phyloP scores from a whole-genome alignment of 2,797 vertebrate genomes.

The Lophotriccus pileatus region DNA sequence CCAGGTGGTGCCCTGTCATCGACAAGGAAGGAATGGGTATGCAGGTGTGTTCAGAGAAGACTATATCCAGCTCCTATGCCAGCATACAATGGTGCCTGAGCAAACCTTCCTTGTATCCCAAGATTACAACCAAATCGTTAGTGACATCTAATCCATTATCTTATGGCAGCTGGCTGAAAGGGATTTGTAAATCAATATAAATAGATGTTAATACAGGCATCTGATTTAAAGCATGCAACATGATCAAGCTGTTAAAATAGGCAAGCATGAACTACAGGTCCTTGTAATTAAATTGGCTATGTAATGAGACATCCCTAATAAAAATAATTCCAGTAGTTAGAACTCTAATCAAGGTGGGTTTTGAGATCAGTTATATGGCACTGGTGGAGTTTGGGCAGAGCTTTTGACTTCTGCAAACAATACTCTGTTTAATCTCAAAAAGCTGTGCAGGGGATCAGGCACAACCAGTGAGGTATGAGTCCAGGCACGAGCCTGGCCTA shows the following conservation, averaged over 20 bases:
- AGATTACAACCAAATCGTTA: background rate
- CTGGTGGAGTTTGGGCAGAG: background rate
- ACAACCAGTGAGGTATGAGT: rapidly evolving
- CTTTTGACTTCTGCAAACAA: background rate
- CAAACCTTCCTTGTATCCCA: background rate
- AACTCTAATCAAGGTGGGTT: background rate
- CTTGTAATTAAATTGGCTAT: background rate
- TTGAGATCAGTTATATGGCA: background rate
- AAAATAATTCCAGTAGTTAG: background rate
- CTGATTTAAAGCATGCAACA: background rate
- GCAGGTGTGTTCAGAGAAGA: background rate
- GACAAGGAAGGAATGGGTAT: background rate
- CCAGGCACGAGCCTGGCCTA: background rate
- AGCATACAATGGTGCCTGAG: background rate
- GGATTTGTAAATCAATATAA: background rate
- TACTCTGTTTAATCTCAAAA: background rate
- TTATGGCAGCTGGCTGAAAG: background rate
- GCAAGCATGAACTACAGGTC: background rate
- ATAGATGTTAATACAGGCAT: background rate
- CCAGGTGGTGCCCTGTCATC: background rate
- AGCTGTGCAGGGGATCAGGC: background rate
- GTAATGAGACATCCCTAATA: background rate
- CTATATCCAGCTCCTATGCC: rapidly evolving
- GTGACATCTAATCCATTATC: background rate
- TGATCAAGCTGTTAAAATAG: background rate